Evolutionary conservation across 2,797 vertebrate genomes (phyloP).

Genomic region (Pantherophis vulpinus): DNA sequence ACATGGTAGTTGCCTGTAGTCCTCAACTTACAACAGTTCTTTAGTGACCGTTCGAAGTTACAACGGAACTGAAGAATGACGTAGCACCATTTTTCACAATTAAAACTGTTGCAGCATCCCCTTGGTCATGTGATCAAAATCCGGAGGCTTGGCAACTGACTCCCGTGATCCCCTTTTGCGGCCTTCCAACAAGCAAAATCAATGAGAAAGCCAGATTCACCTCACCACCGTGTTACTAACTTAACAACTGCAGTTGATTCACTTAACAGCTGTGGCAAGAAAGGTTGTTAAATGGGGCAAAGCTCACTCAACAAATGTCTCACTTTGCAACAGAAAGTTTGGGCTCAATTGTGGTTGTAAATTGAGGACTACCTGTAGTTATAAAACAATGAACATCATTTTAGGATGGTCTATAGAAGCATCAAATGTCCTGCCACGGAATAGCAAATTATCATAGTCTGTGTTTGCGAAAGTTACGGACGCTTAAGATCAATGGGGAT

Average conservation of each 20-base stretch:
- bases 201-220: background rate
- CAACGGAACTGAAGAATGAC: background rate
- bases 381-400: background rate
- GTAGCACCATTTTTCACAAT: background rate
- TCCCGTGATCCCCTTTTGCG: background rate
- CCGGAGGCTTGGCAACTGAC: background rate
- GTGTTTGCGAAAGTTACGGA: background rate
- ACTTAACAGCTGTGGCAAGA: background rate
- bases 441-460: background rate
- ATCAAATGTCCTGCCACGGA: background rate
- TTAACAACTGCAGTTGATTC: background rate
- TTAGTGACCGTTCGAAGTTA: background rate
- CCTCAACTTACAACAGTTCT: background rate
- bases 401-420: background rate
- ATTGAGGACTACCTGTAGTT: background rate
- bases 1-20: background rate
- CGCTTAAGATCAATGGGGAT: too few species aligned
- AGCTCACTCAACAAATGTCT: background rate
- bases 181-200: background rate
- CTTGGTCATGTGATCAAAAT: background rate
- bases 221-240: background rate
- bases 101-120: background rate
- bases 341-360: background rate
- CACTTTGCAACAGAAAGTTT: background rate
- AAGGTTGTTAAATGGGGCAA: background rate